These are phyloP conservation scores for Ciconia nigra DNA, from an alignment of 2,797 vertebrate genomes.

Conservation along the genomic window DNA sequence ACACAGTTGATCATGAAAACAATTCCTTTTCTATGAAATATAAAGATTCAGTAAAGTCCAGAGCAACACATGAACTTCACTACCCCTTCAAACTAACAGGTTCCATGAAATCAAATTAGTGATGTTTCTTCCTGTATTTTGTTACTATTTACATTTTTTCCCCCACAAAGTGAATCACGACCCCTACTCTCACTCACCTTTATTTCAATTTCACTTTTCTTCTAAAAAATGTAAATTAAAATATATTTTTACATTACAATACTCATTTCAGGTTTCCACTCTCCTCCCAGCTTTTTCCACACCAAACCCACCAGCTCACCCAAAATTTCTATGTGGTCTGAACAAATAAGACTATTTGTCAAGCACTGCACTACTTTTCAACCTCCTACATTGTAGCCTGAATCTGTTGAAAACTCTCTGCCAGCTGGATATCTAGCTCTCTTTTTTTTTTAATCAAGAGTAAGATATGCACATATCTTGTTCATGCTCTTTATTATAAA, in stretches of 20 bases:
- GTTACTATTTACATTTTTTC: not conserved
- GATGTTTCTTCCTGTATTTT: not conserved
- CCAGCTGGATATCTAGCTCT: not conserved
- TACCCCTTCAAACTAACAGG: not conserved
- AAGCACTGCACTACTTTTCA: not conserved
- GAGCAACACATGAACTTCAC: not conserved
- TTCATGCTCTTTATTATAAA: conserved; percentile 6
- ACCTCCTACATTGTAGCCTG: not conserved
- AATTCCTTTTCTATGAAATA: not conserved
- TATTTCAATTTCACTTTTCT: not conserved
- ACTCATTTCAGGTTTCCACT: not conserved
- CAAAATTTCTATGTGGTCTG: not conserved
- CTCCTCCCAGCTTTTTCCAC: not conserved
- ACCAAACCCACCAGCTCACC: not conserved
- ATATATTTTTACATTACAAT: not conserved
- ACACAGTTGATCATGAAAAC: not conserved
- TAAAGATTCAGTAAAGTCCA: not conserved
- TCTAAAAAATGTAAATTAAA: not conserved
- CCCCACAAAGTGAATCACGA: not conserved
- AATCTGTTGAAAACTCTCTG: not conserved
- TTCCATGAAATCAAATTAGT: not conserved
- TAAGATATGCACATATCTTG: not conserved
- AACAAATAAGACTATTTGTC: not conserved
- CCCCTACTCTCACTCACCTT: fast-evolving
- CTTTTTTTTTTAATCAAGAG: not conserved